These are phyloP conservation scores for Cnemophilus loriae DNA, from an alignment of 2,113 vertebrate genomes.

Conservation along the genomic window DNA sequence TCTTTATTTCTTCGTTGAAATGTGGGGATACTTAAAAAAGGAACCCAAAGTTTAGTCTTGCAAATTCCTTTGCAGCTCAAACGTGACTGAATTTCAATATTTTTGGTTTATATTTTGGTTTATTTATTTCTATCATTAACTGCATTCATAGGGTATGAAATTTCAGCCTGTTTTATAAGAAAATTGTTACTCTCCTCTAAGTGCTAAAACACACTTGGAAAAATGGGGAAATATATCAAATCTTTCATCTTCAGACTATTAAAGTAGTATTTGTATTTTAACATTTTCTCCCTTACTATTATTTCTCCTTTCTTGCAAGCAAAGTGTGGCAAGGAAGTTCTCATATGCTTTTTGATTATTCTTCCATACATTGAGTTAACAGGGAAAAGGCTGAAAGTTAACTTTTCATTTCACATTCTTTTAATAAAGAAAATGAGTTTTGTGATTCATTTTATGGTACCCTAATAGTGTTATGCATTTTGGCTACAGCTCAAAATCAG, in stretches of 20 bases:
- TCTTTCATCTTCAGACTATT: background rate
- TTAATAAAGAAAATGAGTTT: constrained; percentile 10
- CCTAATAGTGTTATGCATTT: background rate
- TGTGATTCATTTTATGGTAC: background rate
- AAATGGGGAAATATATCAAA: background rate
- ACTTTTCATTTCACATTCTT: constrained; percentile 11
- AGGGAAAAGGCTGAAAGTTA: background rate
- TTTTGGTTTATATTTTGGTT: background rate
- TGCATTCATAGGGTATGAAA: background rate
- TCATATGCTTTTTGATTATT: background rate
- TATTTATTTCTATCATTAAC: background rate
- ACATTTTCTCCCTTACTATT: background rate
- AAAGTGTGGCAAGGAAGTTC: background rate
- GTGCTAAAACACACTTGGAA: background rate
- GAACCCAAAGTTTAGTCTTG: background rate
- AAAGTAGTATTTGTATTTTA: background rate
- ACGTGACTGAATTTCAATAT: background rate
- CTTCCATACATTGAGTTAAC: background rate
- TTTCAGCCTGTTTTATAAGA: background rate
- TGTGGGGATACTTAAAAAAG: background rate
- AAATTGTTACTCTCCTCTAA: background rate
- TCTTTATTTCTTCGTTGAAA: background rate
- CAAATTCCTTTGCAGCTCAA: background rate
- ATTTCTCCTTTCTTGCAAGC: background rate
- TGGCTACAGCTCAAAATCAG: background rate